Conservation (phyloP, 1,140 invertebrate genomes). For the Pentalonia nigronervosa region DNA sequence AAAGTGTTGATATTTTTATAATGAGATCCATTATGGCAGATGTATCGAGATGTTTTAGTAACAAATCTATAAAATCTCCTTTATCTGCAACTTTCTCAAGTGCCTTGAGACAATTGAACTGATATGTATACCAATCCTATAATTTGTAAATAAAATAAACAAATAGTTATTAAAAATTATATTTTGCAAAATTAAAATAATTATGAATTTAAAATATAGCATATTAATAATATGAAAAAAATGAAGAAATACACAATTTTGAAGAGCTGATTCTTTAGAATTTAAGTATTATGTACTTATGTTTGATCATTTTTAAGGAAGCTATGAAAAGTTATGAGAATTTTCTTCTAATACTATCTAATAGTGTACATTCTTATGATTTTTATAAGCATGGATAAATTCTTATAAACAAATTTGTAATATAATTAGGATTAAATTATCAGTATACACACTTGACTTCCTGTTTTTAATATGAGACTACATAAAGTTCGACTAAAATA, state of each 20-base stretch:
- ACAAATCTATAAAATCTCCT: slow-evolving; percentile 83
- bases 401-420: not conserved
- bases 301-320: not conserved
- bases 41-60: slow-evolving; percentile 89
- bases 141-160: slow-evolving; percentile 60
- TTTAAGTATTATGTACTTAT: not conserved
- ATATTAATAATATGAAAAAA: not conserved
- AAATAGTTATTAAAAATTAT: not conserved
- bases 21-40: slow-evolving; percentile 95
- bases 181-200: not conserved
- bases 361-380: no score
- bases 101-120: slow-evolving; percentile 87
- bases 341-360: not conserved
- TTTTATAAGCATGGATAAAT: not conserved
- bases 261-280: not conserved
- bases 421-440: not conserved
- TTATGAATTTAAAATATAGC: not conserved
- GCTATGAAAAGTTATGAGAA: no score
- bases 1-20: slow-evolving; percentile 84
- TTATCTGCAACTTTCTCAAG: slow-evolving; percentile 89
- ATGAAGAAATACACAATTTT: not conserved
- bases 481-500: slow-evolving; percentile 93
- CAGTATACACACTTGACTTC: slow-evolving; percentile 61
- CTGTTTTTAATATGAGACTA: slow-evolving; percentile 61
- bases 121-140: slow-evolving; percentile 90